These are phyloP conservation scores for Thalassoma bifasciatum DNA, from an alignment of 2,113 vertebrate species.

Conservation along the genomic window DNA sequence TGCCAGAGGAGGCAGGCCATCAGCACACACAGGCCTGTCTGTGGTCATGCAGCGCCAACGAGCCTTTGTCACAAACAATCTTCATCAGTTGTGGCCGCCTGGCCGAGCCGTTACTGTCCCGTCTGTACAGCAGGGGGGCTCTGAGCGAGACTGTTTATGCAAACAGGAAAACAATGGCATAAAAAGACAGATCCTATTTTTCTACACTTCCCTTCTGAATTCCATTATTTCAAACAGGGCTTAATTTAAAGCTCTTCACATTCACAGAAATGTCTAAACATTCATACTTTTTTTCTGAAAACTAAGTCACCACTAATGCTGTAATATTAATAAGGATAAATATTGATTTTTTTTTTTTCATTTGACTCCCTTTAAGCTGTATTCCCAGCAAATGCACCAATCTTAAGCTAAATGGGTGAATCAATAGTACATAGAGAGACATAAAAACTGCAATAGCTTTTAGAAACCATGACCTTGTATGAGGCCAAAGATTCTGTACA, in stretches of 20 bases:
- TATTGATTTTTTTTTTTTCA: not conserved
- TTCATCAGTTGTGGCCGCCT: constrained; percentile 49
- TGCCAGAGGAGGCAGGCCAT: constrained; percentile 68
- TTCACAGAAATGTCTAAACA: no score
- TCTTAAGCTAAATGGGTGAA: no score
- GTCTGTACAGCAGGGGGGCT: not conserved
- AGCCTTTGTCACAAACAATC: constrained; percentile 71
- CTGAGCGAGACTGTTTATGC: not conserved
- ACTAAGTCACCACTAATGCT: not conserved
- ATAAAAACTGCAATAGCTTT: no score
- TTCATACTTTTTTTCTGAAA: not conserved
- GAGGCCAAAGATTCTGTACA: no score
- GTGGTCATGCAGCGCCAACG: constrained; percentile 54
- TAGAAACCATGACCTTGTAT: no score
- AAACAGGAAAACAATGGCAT: not conserved
- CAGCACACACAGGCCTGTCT: constrained; percentile 51
- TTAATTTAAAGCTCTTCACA: no score
- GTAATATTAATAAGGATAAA: not conserved
- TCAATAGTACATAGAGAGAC: no score
- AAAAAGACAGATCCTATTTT: not conserved
- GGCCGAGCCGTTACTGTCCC: not conserved
- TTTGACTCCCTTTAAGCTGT: not conserved
- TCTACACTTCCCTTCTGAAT: not conserved
- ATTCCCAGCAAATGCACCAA: not conserved
- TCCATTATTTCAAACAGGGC: no score